Evolutionary conservation across 2,888 invertebrate genomes (phyloP).

Genomic region (Tineola bisselliella): DNA sequence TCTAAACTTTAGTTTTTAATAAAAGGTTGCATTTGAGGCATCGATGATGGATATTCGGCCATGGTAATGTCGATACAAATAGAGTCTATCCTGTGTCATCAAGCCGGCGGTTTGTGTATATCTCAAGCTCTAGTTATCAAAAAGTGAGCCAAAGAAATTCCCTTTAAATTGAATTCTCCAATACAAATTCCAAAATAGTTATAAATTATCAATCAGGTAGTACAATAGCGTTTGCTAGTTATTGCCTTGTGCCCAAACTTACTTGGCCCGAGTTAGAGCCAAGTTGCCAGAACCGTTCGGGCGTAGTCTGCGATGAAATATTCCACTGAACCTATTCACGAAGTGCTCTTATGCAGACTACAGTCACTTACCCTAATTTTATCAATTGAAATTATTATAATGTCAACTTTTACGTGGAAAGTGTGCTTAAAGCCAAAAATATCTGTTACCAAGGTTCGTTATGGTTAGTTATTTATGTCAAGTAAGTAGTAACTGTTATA

Average conservation of each 20-base stretch:
- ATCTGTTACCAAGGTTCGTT: no score
- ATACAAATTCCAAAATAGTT: slow-evolving; percentile 22
- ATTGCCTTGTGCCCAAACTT: slow-evolving; percentile 18
- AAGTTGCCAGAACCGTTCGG: slow-evolving; percentile 26
- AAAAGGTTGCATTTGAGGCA: no score
- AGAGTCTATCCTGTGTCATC: no score
- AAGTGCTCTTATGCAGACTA: slow-evolving; percentile 27
- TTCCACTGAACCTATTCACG: slow-evolving; percentile 42
- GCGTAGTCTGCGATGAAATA: slow-evolving; percentile 34
- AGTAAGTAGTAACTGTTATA: no score
- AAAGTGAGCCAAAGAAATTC: background rate
- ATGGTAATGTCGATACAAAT: no score
- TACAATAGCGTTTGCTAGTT: slow-evolving; percentile 9
- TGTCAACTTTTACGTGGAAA: background rate
- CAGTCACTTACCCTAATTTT: slow-evolving; percentile 43
- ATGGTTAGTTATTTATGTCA: no score
- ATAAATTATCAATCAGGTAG: slow-evolving; percentile 39
- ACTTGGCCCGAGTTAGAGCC: slow-evolving; percentile 37
- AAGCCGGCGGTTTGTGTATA: no score
- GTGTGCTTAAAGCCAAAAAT: no score
- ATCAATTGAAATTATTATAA: slow-evolving; percentile 32
- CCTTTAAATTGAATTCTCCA: slow-evolving; percentile 11
- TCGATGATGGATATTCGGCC: no score
- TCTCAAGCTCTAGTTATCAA: slow-evolving; percentile 18
- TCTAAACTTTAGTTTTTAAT: no score